These are phyloP conservation scores for Crioceris asparagi DNA, from an alignment of 2,888 invertebrate genomes.

Conservation along the genomic window DNA sequence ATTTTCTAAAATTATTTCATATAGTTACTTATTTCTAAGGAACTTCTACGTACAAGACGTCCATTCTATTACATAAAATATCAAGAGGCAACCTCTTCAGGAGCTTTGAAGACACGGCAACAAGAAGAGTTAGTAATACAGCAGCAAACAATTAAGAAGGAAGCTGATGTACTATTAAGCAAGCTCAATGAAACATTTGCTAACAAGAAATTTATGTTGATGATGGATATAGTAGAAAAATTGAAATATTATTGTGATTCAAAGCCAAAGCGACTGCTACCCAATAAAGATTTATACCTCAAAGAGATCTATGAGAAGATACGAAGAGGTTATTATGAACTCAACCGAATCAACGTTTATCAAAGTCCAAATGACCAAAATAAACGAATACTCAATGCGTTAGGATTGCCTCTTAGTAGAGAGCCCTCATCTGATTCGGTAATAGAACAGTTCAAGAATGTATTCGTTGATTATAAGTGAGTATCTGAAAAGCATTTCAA, in stretches of 20 bases:
- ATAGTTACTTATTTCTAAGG: no score
- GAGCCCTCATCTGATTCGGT: slow-evolving; percentile 35
- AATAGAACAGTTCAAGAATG: slow-evolving; percentile 28
- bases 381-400: slow-evolving; percentile 28
- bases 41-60: slow-evolving; percentile 36
- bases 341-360: slow-evolving; percentile 33
- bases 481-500: slow-evolving; percentile 5
- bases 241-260: slow-evolving; percentile 37
- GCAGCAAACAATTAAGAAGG: slow-evolving; percentile 30
- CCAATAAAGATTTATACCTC: slow-evolving; percentile 34
- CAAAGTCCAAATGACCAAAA: slow-evolving; percentile 24
- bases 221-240: slow-evolving; percentile 33
- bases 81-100: slow-evolving; percentile 30
- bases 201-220: slow-evolving; percentile 14
- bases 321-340: slow-evolving; percentile 36
- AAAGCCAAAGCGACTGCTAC: slow-evolving; percentile 34
- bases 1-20: no score
- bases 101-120: slow-evolving; percentile 27
- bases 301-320: slow-evolving; percentile 36
- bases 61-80: slow-evolving; percentile 40
- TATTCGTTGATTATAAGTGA: slow-evolving; percentile 30
- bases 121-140: slow-evolving; percentile 28
- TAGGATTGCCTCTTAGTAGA: slow-evolving; percentile 29
- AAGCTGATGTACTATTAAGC: slow-evolving; percentile 34
- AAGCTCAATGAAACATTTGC: slow-evolving; percentile 30